Conservation (phyloP, 2,113 vertebrate genomes). For the Astatotilapia flaviijosephi region DNA sequence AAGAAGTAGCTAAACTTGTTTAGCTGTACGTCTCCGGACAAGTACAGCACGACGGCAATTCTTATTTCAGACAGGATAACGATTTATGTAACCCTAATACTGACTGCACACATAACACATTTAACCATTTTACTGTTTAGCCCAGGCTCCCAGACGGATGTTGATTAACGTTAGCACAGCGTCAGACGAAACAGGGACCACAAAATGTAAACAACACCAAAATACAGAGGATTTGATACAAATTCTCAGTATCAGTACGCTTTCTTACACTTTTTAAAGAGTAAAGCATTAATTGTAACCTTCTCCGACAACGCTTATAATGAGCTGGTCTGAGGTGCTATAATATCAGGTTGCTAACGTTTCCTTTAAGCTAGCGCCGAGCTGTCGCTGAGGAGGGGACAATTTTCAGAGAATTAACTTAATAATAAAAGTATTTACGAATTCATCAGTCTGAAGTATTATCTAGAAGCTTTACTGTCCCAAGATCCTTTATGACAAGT, state of each 20-base stretch:
- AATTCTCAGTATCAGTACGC: background rate
- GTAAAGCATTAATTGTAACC: background rate
- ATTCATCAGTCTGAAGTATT: too few species aligned
- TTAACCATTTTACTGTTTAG: background rate
- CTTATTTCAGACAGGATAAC: background rate
- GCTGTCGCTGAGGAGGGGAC: constrained; percentile 8
- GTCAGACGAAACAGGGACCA: background rate
- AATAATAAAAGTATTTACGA: background rate
- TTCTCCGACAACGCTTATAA: background rate
- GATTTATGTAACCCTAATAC: background rate
- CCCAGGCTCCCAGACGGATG: constrained; percentile 13
- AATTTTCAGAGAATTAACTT: background rate
- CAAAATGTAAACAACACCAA: constrained; percentile 21
- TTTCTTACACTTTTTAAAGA: background rate
- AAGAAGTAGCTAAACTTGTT: background rate
- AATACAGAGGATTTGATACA: background rate
- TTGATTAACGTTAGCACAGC: constrained; percentile 16
- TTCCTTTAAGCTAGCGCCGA: constrained; percentile 44
- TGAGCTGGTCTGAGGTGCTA: background rate
- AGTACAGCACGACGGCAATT: background rate
- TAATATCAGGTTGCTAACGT: constrained; percentile 24
- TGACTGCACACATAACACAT: background rate
- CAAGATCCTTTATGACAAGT: background rate
- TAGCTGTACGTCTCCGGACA: background rate
- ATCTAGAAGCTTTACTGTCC: background rate